These are phyloP conservation scores for Alces alces DNA, from an alignment of 2,113 vertebrate genomes.

Conservation along the genomic window DNA sequence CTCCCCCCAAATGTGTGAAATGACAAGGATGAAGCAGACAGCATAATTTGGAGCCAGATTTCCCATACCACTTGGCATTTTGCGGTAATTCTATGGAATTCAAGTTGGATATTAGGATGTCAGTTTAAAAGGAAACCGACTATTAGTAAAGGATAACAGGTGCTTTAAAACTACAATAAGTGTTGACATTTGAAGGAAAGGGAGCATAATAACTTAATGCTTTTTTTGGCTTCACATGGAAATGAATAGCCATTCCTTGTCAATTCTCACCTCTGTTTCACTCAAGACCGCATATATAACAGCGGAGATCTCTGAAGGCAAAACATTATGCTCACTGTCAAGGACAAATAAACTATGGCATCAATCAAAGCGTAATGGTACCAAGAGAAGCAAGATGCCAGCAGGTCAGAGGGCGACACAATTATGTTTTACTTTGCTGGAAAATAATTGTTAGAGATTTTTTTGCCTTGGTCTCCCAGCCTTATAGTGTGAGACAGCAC, in stretches of 20 bases:
- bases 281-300: conserved; percentile 72
- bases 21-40: conserved; percentile 52
- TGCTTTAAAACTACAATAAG: conserved; percentile 78
- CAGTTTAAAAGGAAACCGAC: conserved; percentile 82
- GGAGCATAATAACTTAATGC: conserved; percentile 79
- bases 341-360: conserved; percentile 77
- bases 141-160: conserved; percentile 83
- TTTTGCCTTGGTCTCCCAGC: not conserved
- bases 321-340: conserved; percentile 70
- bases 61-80: conserved; percentile 72
- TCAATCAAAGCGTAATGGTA: conserved; percentile 73
- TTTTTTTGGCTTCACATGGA: conserved; percentile 76
- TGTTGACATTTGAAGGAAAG: conserved; percentile 81
- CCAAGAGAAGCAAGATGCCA: conserved; percentile 68
- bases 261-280: conserved; percentile 79
- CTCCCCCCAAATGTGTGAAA: conserved; percentile 3
- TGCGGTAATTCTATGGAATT: conserved; percentile 78
- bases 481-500: not conserved
- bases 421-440: conserved; percentile 75
- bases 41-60: conserved; percentile 61
- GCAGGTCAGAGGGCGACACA: conserved; percentile 68
- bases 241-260: conserved; percentile 80
- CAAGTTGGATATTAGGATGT: conserved; percentile 80
- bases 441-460: conserved; percentile 62
- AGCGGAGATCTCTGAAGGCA: conserved; percentile 75